These are phyloP conservation scores for Triplophysa siluroides DNA, from an alignment of 2,113 vertebrate species.

Conservation along the genomic window DNA sequence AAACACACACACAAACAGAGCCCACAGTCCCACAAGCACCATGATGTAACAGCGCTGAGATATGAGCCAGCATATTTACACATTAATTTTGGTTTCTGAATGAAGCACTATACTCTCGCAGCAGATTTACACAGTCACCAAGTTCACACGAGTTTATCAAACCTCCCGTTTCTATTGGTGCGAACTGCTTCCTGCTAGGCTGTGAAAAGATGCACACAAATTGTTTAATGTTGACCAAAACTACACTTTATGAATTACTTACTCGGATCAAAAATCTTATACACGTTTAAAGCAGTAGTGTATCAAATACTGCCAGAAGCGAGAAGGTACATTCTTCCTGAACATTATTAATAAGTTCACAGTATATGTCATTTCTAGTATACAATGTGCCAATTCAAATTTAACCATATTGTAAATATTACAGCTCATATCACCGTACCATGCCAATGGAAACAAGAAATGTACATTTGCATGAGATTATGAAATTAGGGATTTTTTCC, in stretches of 20 bases:
- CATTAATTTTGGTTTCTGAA: slow-evolving; percentile 41
- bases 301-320: too few species aligned
- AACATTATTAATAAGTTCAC: too few species aligned
- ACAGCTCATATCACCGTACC: too few species aligned
- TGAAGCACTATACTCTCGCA: not conserved
- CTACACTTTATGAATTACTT: not conserved
- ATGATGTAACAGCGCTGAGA: slow-evolving; percentile 39
- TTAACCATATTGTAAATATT: too few species aligned
- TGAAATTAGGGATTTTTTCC: not conserved
- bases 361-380: too few species aligned
- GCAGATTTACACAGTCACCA: not conserved
- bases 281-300: too few species aligned
- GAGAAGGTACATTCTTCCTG: too few species aligned
- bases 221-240: too few species aligned
- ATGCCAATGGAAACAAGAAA: not conserved
- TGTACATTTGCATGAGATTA: not conserved
- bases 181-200: not conserved
- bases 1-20: slow-evolving; percentile 37
- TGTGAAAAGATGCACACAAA: not conserved
- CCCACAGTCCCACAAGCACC: slow-evolving; percentile 1
- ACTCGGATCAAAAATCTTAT: too few species aligned
- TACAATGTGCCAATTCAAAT: too few species aligned
- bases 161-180: not conserved
- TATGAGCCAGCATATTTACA: slow-evolving; percentile 41
- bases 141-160: slow-evolving; percentile 26